These are phyloP conservation scores for Vanessa atalanta DNA, from an alignment of 1,140 invertebrate genomes.

Conservation along the genomic window DNA sequence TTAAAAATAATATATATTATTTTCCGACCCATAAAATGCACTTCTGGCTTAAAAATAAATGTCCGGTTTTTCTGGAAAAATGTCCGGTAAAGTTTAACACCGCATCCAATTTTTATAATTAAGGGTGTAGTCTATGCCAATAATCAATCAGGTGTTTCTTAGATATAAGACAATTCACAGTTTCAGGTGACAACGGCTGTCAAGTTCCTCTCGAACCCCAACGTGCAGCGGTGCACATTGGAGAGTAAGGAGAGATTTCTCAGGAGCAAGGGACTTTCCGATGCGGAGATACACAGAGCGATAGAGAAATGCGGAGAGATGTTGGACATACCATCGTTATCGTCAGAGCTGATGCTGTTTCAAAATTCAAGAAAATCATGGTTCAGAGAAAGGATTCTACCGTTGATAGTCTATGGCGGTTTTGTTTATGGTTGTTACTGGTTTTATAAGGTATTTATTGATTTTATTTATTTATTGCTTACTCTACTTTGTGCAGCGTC, in stretches of 20 bases:
- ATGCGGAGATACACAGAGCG: conserved; percentile 88
- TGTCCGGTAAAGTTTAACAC: background rate
- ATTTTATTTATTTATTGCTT: background rate
- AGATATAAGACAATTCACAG: conserved; percentile 32
- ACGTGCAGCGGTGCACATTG: conserved; percentile 87
- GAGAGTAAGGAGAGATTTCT: conserved; percentile 90
- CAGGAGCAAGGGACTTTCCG: conserved; percentile 88
- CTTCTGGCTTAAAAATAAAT: too few species aligned
- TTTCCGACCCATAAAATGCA: too few species aligned
- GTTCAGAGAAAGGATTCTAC: conserved; percentile 85
- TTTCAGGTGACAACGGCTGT: conserved; percentile 90
- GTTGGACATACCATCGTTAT: conserved; percentile 60
- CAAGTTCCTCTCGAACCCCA: conserved; percentile 92
- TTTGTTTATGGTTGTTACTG: conserved; percentile 86
- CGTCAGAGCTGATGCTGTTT: conserved; percentile 74
- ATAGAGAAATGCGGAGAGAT: conserved; percentile 81
- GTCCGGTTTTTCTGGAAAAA: background rate
- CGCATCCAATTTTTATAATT: background rate
- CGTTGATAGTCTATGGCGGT: conserved; percentile 85
- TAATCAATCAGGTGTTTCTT: background rate
- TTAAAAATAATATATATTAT: too few species aligned
- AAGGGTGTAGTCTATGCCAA: background rate
- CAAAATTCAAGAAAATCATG: conserved; percentile 78
- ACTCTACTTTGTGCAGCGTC: background rate
- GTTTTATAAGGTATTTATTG: conserved; percentile 85